Evolutionary conservation across 92 coral and sea anemone genomes (phyloP), one percentile per base, ranked within the genome.

Genomic region (Parazoanthus swiftii): DNA sequence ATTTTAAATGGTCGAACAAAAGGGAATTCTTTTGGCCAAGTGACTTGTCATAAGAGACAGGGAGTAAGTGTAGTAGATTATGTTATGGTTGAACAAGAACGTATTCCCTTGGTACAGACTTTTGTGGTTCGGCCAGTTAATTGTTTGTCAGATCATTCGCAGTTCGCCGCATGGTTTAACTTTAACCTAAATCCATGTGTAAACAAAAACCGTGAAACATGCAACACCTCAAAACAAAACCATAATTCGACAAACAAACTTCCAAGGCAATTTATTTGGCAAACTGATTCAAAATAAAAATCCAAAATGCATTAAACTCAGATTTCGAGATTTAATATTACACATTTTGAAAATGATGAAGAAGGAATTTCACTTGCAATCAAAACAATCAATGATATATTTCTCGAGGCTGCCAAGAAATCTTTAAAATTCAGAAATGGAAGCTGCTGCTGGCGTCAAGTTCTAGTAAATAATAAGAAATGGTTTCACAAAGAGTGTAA

Each of bases 71-170:
- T 3, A 25, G 33, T 25, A 2, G 73, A 67, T 20, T 67, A 67
- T 67, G 73, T 67, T 67, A 67, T 67, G 29, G 73, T 67, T 67
- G 73, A 67, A 67, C 73, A 67, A 67, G 73, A 67, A 67, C 73
- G 20, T 67, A 29, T 67, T 67, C 73, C 73, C 73, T 67, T 67
- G 73, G 73, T 67, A 67, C 73, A 67, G 73, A 67, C 73, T 67
- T 67, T 67, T 67, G 73, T 67, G 3, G 73, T 67, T 67, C 33
- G 73, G 73, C 73, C 73, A 67, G 73, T 67, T 67, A 67, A 67
- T 20, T 67, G 21, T 67, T 65, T 65, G 8, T 65, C 71, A 0
- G 71, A 65, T 65, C 71, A 65, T 65, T 65, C 50, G 50, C 50
- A 44, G 3, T 5, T 44, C 1, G 50, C 50, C 3, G 50, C 50